Percentiles rank a stretch among this genome's conserved stretches.
Conservation (phyloP, 2,888 invertebrate genomes). For the Prenolepis imparis region DNA sequence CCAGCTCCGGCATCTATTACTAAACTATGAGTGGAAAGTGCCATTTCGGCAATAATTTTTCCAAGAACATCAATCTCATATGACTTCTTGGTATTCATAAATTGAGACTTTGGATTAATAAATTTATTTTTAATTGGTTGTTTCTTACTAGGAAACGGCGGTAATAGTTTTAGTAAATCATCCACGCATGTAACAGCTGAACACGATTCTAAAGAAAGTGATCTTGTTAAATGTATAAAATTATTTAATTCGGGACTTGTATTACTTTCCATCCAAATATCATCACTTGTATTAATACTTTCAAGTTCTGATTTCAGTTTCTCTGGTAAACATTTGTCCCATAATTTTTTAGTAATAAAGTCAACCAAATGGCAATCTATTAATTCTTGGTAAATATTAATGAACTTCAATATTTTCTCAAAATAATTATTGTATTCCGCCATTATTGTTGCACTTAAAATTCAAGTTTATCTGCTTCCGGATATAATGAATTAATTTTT, state of each 20-base stretch:
- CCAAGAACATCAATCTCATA: slow-evolving; percentile 88
- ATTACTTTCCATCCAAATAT: slow-evolving; percentile 50
- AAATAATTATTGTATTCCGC: slow-evolving; percentile 79
- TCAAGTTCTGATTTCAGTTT: slow-evolving; percentile 84
- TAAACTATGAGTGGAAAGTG: slow-evolving; percentile 69
- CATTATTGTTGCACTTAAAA: slow-evolving; percentile 86
- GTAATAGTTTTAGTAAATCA: slow-evolving; percentile 86
- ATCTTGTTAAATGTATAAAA: slow-evolving; percentile 72
- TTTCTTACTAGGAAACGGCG: slow-evolving; percentile 73
- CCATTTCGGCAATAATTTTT: slow-evolving; percentile 73
- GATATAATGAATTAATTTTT: slow-evolving; percentile 88
- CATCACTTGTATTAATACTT: slow-evolving; percentile 15
- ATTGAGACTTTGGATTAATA: slow-evolving; percentile 85
- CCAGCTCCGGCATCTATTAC: slow-evolving; percentile 95
- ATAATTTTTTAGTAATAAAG: slow-evolving; percentile 90
- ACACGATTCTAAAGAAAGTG: slow-evolving; percentile 79
- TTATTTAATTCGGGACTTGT: slow-evolving; percentile 57
- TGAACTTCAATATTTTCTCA: slow-evolving; percentile 87
- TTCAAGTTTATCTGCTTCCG: slow-evolving; percentile 88
- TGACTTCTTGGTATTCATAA: slow-evolving; percentile 93
- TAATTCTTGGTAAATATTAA: slow-evolving; percentile 89
- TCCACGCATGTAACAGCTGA: slow-evolving; percentile 63
- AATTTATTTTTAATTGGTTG: slow-evolving; percentile 29
- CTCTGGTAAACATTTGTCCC: slow-evolving; percentile 88
- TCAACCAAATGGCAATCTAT: slow-evolving; percentile 93